These are phyloP conservation scores for Diadema setosum DNA, from an alignment of 35 echinoderm and acorn worm species.

Conservation along the genomic window DNA sequence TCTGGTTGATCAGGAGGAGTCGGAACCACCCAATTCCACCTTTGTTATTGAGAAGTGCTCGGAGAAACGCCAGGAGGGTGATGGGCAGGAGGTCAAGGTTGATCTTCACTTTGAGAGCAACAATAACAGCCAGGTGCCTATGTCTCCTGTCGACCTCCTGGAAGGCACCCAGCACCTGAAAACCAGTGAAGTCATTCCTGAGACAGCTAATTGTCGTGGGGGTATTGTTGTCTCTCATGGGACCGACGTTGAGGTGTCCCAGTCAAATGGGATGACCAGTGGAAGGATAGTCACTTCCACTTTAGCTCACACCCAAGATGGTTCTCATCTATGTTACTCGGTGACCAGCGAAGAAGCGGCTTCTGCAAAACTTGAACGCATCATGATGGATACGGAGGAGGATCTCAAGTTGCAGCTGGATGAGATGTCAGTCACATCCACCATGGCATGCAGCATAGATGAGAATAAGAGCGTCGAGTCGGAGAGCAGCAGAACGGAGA, in stretches of 20 bases:
- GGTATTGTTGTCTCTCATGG: background rate
- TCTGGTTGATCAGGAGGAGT: background rate
- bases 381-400: slow-evolving; percentile 21
- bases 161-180: slow-evolving; percentile 32
- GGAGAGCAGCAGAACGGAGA: slow-evolving; percentile 41
- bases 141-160: slow-evolving; percentile 55
- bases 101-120: background rate
- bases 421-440: slow-evolving; percentile 1
- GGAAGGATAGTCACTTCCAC: background rate
- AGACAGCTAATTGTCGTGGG: background rate
- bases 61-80: background rate
- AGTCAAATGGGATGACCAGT: background rate
- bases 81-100: background rate
- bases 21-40: background rate
- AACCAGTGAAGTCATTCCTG: background rate
- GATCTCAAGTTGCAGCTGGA: background rate
- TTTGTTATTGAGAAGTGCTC: slow-evolving; percentile 17
- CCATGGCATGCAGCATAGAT: background rate
- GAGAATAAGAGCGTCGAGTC: slow-evolving; percentile 18
- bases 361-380: background rate
- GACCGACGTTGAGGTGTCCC: background rate
- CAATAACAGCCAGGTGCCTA: background rate
- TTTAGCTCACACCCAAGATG: background rate
- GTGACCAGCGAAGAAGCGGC: background rate
- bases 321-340: background rate